Percentiles rank a stretch among this genome's conserved stretches.
Evolutionary conservation across 2,797 vertebrate genomes (phyloP).

Genomic region (Iguana delicatissima): DNA sequence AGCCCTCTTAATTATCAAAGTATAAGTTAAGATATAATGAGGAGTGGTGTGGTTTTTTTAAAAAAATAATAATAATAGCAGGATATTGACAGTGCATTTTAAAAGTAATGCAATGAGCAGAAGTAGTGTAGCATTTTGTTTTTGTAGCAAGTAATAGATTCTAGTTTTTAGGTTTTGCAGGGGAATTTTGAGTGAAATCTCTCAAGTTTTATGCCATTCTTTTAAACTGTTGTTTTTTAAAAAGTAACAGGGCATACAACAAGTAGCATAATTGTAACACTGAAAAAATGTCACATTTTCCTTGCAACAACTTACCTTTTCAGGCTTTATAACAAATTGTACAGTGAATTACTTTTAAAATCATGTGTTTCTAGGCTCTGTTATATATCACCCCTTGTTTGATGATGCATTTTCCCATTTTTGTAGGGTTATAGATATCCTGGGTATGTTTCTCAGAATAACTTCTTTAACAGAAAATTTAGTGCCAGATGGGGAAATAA

Average conservation of each 20-base stretch:
- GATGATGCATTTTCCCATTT: too few relatives aligned
- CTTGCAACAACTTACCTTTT: not conserved
- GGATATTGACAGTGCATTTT: not conserved
- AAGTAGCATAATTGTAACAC: not conserved
- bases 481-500: too few relatives aligned
- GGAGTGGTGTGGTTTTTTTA: too few relatives aligned
- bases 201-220: not conserved
- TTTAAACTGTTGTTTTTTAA: too few relatives aligned
- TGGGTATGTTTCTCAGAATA: too few relatives aligned
- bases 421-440: too few relatives aligned
- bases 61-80: too few relatives aligned
- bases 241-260: not conserved
- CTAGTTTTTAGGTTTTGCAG: not conserved
- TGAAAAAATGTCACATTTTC: not conserved
- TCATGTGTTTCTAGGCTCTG: too few relatives aligned
- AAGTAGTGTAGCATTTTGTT: not conserved
- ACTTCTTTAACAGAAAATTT: too few relatives aligned
- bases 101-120: not conserved
- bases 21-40: not conserved
- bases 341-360: not conserved
- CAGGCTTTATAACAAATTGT: not conserved
- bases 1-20: not conserved
- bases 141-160: not conserved
- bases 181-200: not conserved
- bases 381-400: too few relatives aligned